Percentiles rank a stretch among this genome's conserved stretches.
Conservation (phyloP, 2,113 vertebrate species). For the Shinisaurus crocodilurus region DNA sequence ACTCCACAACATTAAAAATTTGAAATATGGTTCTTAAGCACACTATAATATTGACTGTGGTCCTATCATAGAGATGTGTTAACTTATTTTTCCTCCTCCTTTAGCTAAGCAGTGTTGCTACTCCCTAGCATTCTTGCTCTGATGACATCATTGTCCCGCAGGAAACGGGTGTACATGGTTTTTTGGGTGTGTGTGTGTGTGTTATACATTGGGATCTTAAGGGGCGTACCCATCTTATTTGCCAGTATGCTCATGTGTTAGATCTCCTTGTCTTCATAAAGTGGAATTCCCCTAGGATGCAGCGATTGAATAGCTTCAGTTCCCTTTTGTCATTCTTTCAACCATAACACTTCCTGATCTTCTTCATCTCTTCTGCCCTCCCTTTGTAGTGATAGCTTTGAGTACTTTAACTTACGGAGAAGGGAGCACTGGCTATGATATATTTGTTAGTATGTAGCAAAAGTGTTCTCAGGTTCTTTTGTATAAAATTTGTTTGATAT, state of each 20-base stretch:
- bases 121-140: not conserved
- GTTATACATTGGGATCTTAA: not conserved
- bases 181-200: not conserved
- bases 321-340: not conserved
- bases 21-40: not conserved
- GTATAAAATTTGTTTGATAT: not conserved
- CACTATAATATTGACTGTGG: not conserved
- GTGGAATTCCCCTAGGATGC: not conserved
- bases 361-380: not conserved
- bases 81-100: not conserved
- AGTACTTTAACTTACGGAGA: conserved; percentile 1
- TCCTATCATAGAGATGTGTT: not conserved
- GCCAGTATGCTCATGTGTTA: conserved; percentile 1
- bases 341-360: not conserved
- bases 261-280: not conserved
- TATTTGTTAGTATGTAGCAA: not conserved
- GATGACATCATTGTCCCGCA: not conserved
- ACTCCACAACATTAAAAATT: not conserved
- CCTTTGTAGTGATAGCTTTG: not conserved
- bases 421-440: not conserved
- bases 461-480: not conserved
- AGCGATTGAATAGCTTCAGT: not conserved
- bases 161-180: not conserved
- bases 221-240: not conserved
- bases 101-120: not conserved